These are phyloP conservation scores for Cettia cetti DNA, from an alignment of 2,113 vertebrate genomes.

Conservation along the genomic window DNA sequence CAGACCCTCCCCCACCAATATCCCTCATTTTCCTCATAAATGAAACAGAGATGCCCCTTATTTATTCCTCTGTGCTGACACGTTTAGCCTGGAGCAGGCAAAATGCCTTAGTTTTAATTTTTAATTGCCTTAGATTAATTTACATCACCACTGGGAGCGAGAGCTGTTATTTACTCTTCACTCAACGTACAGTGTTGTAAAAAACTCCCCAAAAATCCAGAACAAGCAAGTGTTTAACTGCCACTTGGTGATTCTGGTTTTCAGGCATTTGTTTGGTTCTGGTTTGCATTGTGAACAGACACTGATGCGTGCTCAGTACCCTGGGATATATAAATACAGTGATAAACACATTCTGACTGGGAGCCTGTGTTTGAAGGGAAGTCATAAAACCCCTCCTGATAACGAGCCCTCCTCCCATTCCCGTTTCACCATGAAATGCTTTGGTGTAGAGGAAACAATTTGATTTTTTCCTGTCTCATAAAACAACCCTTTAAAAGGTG, in stretches of 20 bases:
- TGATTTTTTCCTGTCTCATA: constrained; percentile 64
- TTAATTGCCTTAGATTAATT: neutral
- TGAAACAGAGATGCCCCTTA: neutral
- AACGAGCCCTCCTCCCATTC: constrained; percentile 52
- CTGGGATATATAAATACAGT: neutral
- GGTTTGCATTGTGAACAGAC: neutral
- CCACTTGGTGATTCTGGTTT: neutral
- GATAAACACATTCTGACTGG: neutral
- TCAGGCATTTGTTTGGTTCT: neutral
- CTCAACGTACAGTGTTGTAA: neutral
- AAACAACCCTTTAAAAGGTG: constrained; percentile 40
- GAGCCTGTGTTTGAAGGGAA: constrained; percentile 64
- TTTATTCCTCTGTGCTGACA: neutral
- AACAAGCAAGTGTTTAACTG: neutral
- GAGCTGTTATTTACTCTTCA: neutral
- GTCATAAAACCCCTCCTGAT: constrained; percentile 65
- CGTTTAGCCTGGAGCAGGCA: neutral
- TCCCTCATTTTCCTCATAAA: neutral
- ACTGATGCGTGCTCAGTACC: neutral
- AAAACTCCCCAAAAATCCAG: neutral
- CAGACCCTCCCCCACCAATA: neutral
- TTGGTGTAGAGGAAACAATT: constrained; percentile 70
- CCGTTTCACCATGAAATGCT: constrained; percentile 13
- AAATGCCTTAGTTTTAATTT: neutral
- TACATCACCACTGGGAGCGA: neutral